phyloP scores from a whole-genome alignment of 2,888 invertebrate species.

The Eucriotettix oculatus region DNA sequence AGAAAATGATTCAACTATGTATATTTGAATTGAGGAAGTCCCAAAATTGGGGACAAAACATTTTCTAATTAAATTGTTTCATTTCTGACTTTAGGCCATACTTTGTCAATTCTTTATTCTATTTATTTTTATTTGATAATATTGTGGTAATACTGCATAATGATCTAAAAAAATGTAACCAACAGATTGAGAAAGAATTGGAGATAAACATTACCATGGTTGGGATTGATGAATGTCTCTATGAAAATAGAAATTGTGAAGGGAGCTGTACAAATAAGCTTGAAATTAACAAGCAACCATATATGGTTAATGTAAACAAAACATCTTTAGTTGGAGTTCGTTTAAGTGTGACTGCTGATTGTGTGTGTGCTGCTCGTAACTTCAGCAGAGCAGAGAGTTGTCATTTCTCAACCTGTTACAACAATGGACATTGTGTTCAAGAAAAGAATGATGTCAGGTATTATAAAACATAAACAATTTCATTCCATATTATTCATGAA shows the following conservation, averaged over 20 bases:
- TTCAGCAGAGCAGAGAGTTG: slow-evolving; percentile 30
- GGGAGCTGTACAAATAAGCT: slow-evolving; percentile 33
- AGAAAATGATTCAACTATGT: too few species aligned
- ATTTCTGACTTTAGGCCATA: too few species aligned
- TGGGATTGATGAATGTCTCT: slow-evolving; percentile 32
- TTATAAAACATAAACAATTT: too few species aligned
- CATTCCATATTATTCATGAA: too few species aligned
- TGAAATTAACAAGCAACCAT: slow-evolving; percentile 20
- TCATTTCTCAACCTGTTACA: slow-evolving; percentile 29
- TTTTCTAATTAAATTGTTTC: too few species aligned
- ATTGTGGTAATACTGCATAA: too few species aligned
- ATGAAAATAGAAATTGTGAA: slow-evolving; percentile 26
- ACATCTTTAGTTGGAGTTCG: slow-evolving; percentile 39
- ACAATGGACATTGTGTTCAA: slow-evolving; percentile 37
- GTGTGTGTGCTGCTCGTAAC: slow-evolving; percentile 28
- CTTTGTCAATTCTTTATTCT: too few species aligned
- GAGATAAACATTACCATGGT: slow-evolving; percentile 35
- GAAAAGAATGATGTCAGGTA: slow-evolving; percentile 21
- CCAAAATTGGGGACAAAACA: too few species aligned
- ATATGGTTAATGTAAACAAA: slow-evolving; percentile 36
- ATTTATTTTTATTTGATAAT: too few species aligned
- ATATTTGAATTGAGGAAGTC: too few species aligned
- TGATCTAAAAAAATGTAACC: too few species aligned
- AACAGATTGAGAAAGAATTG: slow-evolving; percentile 27
- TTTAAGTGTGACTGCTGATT: slow-evolving; percentile 29